A percentile compares a stretch with the other conserved stretches of the same genome.
These are phyloP conservation scores for Bellardia bayeri DNA, from an alignment of 2,888 invertebrate genomes.

Conservation along the genomic window DNA sequence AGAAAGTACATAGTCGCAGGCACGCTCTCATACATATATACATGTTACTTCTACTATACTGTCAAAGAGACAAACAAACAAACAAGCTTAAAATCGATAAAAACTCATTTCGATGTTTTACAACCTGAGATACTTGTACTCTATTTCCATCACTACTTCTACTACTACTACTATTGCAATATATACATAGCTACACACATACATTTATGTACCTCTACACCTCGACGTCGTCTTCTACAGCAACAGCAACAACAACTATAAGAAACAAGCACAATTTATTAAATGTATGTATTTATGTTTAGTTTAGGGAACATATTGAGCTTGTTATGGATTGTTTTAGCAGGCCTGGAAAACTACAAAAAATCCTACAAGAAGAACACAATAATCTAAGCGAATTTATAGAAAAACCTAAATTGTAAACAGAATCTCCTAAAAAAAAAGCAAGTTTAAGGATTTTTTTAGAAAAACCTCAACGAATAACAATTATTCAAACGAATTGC, in stretches of 20 bases:
- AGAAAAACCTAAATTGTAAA: no score
- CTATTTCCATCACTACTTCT: slow-evolving; percentile 40
- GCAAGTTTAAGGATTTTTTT: no score
- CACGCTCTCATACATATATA: neutral
- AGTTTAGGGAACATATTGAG: slow-evolving; percentile 39
- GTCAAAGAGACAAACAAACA: slow-evolving; percentile 51
- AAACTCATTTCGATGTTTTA: slow-evolving; percentile 74
- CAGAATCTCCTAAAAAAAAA: no score
- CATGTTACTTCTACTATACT: slow-evolving; percentile 23
- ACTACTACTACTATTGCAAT: neutral
- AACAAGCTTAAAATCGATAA: slow-evolving; percentile 73
- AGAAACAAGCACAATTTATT: slow-evolving; percentile 48
- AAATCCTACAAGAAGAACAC: neutral
- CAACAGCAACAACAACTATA: slow-evolving; percentile 12
- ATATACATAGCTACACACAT: neutral
- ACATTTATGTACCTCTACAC: slow-evolving; percentile 27
- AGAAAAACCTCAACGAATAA: no score
- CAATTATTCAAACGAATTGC: no score
- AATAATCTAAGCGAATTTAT: no score
- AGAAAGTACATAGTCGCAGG: neutral
- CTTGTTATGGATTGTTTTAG: neutral
- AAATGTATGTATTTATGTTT: slow-evolving; percentile 40
- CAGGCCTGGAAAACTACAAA: neutral
- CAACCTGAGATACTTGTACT: slow-evolving; percentile 66
- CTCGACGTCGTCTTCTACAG: slow-evolving; percentile 16